Evolutionary conservation across 2,797 vertebrate species (phyloP).

Genomic region (Protosalanx chinensis): DNA sequence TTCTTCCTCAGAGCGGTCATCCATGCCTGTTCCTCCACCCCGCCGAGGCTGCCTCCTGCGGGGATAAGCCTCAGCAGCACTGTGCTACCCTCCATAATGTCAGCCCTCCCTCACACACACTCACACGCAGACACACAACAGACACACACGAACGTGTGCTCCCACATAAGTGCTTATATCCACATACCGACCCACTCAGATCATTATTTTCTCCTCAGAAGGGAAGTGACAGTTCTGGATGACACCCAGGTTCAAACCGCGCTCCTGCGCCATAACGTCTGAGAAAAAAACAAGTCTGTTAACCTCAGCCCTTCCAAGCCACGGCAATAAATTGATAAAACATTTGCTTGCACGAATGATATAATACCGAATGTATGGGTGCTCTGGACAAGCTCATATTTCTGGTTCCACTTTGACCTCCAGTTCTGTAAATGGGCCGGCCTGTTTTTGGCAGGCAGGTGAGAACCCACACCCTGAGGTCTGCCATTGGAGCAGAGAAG

Average conservation of each 20-base stretch:
- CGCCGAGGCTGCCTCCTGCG: neutral
- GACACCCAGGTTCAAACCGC: neutral
- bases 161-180: neutral
- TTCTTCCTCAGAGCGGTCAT: constrained; percentile 16
- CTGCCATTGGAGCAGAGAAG: neutral
- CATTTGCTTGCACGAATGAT: neutral
- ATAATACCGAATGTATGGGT: neutral
- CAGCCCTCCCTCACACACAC: constrained; percentile 8
- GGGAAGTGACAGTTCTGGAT: neutral
- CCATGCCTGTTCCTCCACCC: constrained; percentile 8
- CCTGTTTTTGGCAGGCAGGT: neutral
- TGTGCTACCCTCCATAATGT: constrained; percentile 1
- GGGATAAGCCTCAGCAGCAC: constrained; percentile 9
- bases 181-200: neutral
- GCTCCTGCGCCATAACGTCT: neutral
- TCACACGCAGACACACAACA: neutral
- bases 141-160: constrained; percentile 13
- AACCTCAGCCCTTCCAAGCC: neutral
- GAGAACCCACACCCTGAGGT: neutral
- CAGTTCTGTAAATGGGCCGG: neutral
- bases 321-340: neutral
- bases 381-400: neutral
- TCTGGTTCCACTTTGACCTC: neutral
- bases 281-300: neutral
- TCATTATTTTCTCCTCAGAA: neutral